phyloP scores from a whole-genome alignment of 2,797 vertebrate species.

The Discoglossus pictus region DNA sequence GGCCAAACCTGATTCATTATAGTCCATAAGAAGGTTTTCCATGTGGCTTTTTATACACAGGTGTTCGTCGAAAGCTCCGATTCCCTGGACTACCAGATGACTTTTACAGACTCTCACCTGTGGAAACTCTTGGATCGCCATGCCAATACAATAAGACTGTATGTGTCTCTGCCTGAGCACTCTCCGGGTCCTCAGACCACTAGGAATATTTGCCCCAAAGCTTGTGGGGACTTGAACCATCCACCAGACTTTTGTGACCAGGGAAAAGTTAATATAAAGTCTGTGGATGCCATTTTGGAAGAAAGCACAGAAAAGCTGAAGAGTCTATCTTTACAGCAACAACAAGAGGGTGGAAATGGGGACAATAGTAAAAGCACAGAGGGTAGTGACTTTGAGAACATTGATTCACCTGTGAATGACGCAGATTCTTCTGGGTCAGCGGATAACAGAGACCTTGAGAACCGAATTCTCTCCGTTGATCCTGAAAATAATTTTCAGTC shows the following conservation, averaged over 20 bases:
- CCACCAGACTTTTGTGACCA: conserved; percentile 78
- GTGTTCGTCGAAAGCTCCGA: conserved; percentile 96
- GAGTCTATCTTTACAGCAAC: conserved; percentile 88
- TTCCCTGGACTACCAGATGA: conserved; percentile 81
- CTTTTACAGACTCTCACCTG: conserved; percentile 89
- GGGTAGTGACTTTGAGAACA: conserved; percentile 92
- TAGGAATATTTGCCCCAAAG: conserved; percentile 82
- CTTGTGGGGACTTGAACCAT: conserved; percentile 67
- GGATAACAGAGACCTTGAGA: conserved; percentile 89
- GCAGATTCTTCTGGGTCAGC: conserved; percentile 80
- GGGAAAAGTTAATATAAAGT: conserved; percentile 80
- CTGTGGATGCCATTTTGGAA: conserved; percentile 94
- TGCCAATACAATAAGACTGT: conserved; percentile 93
- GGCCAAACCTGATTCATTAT: too few relatives aligned
- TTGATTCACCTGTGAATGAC: conserved; percentile 88
- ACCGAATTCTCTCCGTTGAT: conserved; percentile 83
- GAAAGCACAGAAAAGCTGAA: conserved; percentile 98
- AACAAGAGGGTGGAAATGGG: conserved; percentile 83
- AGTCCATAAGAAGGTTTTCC: too few relatives aligned
- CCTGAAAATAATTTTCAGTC: conserved; percentile 83
- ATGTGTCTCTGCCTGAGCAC: conserved; percentile 90
- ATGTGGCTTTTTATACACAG: conserved; percentile 62
- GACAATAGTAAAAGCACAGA: conserved; percentile 96
- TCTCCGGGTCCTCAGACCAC: conserved; percentile 82
- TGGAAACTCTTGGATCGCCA: conserved; percentile 97